Conservation (phyloP, 1,140 invertebrate species). For the Philopotamus ludificatus region DNA sequence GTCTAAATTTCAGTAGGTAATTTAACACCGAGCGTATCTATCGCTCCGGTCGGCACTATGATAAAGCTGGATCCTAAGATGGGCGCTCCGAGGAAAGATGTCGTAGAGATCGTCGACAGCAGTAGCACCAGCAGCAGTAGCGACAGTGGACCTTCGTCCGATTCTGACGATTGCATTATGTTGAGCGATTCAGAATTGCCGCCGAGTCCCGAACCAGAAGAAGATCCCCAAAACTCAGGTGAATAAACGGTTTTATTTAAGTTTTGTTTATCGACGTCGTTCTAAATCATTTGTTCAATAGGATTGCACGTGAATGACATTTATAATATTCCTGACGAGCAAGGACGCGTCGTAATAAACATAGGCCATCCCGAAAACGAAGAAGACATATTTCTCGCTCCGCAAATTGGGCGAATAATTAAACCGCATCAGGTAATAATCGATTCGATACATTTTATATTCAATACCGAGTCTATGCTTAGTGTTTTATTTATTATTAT, state of each 20-base stretch:
- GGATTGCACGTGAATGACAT: conserved; percentile 86
- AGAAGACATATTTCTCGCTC: conserved; percentile 89
- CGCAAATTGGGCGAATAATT: conserved; percentile 87
- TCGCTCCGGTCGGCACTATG: conserved; percentile 54
- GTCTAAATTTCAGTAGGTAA: conserved; percentile 40
- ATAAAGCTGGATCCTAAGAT: conserved; percentile 43
- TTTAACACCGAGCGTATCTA: conserved; percentile 56
- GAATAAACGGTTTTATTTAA: too few species aligned
- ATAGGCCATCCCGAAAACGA: conserved; percentile 93
- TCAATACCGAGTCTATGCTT: neutral
- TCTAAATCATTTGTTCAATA: conserved; percentile 42
- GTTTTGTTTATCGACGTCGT: too few species aligned
- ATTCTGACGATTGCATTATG: conserved; percentile 81
- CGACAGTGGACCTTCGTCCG: conserved; percentile 56
- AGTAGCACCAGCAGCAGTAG: conserved; percentile 59
- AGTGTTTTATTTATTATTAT: conserved; percentile 18
- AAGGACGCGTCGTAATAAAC: conserved; percentile 92
- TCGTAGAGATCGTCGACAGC: conserved; percentile 67
- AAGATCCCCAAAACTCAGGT: conserved; percentile 62
- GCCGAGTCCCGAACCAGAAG: conserved; percentile 59
- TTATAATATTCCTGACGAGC: conserved; percentile 89
- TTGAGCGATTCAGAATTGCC: conserved; percentile 68
- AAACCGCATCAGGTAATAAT: conserved; percentile 84
- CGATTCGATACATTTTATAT: neutral
- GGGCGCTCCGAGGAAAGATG: conserved; percentile 46